Evolutionary conservation across 2,888 invertebrate genomes (phyloP), one percentile per base, ranked within the genome.

Genomic region (Caenorhabditis panamensis): DNA sequence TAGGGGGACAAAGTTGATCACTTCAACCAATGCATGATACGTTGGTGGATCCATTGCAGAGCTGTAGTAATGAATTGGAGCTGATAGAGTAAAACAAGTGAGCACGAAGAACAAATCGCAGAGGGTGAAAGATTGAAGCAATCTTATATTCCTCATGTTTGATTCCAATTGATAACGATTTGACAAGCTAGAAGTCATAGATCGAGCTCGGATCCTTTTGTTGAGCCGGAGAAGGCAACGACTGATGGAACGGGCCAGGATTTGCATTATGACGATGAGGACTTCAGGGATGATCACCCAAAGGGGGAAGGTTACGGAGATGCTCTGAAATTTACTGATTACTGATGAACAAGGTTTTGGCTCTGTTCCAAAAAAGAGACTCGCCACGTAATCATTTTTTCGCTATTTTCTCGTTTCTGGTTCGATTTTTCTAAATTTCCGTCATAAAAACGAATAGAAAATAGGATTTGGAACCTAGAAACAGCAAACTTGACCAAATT

Each of bases 271-370:
- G n/a, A 78, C 72, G 9, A 78, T 78, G 9, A 59, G 53, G 0
- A 78, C 66, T 59, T 78, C 78, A 9, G 78, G 78, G 41, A 78
- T 71, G 1, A 78, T 72, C 16, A 78, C 78, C 71, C 71, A 78
- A 2, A 78, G 59, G 4, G 78, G 78, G 13, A 66, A 64, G 6
- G 37, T 53, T 13, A 71, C 66, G 0, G 78, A 78, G 18, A 78
- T 66, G 44, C 78, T 78, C 71, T 78, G 54, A 66, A 71, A 68
- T 2, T 13, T 41, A 13, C 13, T 41, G 31, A 41, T 41, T 1
- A 28, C 16, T 11, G 16, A 49, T 59, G 16, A 16, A n/a, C 2
- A 24, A 16, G 41, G 5, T 54, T 26, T n/a, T 56, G 1, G n/a
- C 20, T 9, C 54, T n/a, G n/a, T n/a, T n/a, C n/a, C n/a, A n/a